These are phyloP conservation scores for Macropis europaea DNA, from an alignment of 2,888 invertebrate genomes.

Conservation along the genomic window DNA sequence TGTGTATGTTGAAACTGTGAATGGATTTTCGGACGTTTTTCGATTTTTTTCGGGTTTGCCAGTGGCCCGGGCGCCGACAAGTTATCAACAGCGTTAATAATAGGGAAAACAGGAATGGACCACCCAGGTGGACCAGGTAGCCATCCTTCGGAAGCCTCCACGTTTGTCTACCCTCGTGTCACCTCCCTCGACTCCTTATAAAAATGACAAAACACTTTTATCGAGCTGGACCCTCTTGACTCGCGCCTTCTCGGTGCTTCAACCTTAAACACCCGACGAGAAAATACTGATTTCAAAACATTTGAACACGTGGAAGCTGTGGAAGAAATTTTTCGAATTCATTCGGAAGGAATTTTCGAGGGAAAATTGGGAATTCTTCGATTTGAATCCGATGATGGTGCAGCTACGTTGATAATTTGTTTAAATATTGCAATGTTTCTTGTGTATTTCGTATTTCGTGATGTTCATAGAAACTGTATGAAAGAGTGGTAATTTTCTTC, in stretches of 20 bases:
- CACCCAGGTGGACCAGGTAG: conserved; percentile 74
- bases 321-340: neutral
- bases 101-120: conserved; percentile 64
- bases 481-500: too few species aligned
- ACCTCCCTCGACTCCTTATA: conserved; percentile 56
- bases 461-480: too few species aligned
- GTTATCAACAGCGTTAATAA: conserved; percentile 73
- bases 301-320: neutral
- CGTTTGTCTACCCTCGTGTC: conserved; percentile 36
- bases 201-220: conserved; percentile 73
- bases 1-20: too few species aligned
- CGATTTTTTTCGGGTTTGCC: conserved; percentile 12
- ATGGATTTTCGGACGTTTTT: conserved; percentile 5
- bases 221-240: conserved; percentile 31
- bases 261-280: conserved; percentile 34
- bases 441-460: too few species aligned
- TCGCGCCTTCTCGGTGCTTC: conserved; percentile 35
- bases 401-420: too few species aligned
- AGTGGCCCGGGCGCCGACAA: conserved; percentile 50
- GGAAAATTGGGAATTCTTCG: too few species aligned
- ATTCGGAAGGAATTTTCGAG: too few species aligned
- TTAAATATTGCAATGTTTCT: too few species aligned
- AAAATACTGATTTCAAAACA: neutral
- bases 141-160: conserved; percentile 54
- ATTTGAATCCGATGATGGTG: too few species aligned